phyloP scores from a whole-genome alignment of 2,888 invertebrate species.

The Drosophila tanythrix region DNA sequence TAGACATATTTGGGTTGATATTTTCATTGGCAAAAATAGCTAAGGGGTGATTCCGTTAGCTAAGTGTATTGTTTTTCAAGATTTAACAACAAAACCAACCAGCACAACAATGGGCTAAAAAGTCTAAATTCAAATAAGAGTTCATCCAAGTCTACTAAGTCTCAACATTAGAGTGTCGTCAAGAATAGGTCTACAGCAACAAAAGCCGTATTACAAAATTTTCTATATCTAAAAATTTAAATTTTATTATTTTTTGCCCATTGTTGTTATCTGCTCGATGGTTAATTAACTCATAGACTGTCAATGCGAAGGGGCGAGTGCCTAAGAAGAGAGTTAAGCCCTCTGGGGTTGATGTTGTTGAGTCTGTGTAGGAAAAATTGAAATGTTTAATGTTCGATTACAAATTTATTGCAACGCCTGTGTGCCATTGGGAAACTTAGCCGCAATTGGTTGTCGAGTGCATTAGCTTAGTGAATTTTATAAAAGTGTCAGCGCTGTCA shows the following conservation, averaged over 20 bases:
- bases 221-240: not conserved
- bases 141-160: not conserved
- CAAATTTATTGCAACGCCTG: slow-evolving; percentile 52
- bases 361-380: slow-evolving; percentile 48
- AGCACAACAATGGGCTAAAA: slow-evolving; percentile 8
- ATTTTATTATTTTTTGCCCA: slow-evolving; percentile 18
- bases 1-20: slow-evolving; percentile 69
- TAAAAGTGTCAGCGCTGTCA: slow-evolving; percentile 50
- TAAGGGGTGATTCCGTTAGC: slow-evolving; percentile 25
- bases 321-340: slow-evolving; percentile 49
- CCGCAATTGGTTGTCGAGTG: slow-evolving; percentile 63
- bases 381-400: slow-evolving; percentile 43
- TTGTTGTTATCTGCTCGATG: slow-evolving; percentile 23
- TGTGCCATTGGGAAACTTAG: slow-evolving; percentile 21
- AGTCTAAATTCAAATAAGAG: slow-evolving; percentile 3
- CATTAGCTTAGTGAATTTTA: slow-evolving; percentile 42
- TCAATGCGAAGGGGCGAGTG: slow-evolving; percentile 25
- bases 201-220: not conserved
- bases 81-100: slow-evolving; percentile 22
- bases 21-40: slow-evolving; percentile 62
- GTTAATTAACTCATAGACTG: slow-evolving; percentile 61
- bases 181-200: not conserved
- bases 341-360: slow-evolving; percentile 41
- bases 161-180: not conserved
- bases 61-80: slow-evolving; percentile 64